Base-by-base conservation (phyloP, 2,797 vertebrate species). In the Clarias pachynema region DNA sequence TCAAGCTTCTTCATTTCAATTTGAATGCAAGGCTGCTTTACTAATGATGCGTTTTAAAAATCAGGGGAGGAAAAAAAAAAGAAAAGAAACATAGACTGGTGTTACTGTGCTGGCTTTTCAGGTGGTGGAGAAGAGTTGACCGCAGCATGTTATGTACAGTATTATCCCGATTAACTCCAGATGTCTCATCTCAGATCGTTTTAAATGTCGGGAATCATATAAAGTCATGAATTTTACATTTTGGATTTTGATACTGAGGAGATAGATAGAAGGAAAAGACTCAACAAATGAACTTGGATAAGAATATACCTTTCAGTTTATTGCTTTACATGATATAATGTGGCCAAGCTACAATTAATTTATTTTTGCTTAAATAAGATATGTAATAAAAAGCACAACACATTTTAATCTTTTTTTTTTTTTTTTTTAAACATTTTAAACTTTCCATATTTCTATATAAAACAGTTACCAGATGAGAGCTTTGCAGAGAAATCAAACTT, bases 21-120 rank as follows among this genome's bases (percentile, higher is more conserved):
- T 69, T 44, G 85, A 59, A 59, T 18, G 62, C 70, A 68, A 77
- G 62, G 18, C 70, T 60, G 80, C 63, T 44, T 68, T 68, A 14
- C 70, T 85, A 85, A 85, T 85, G 79, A 80, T 49, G 78, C 57
- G 40, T 80, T 80, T 80, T 49, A 34, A 60, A 56, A 77, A 59
- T 2, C 29, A 77, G 44, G 20, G 3, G 7, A 16, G 12, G 20
- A 5, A 7, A 40, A n/a, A 78, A 62, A 37, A 63, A n/a, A 49
- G 40, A 49, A 26, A 9, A 18, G 77, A 63, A 79, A 63, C 14
- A 14, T 18, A 29, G 60, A 10, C 6, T 20, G 3, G 15, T 62
- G 16, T 49, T 44, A 44, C 37, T 26, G 37, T 24, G 15, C 34
- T 26, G 59, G 3, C 1, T 44, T 79, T 63, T 63, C 31, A 44